phyloP scores from a whole-genome alignment of 1,140 invertebrate species.

The Radopholus similis region DNA sequence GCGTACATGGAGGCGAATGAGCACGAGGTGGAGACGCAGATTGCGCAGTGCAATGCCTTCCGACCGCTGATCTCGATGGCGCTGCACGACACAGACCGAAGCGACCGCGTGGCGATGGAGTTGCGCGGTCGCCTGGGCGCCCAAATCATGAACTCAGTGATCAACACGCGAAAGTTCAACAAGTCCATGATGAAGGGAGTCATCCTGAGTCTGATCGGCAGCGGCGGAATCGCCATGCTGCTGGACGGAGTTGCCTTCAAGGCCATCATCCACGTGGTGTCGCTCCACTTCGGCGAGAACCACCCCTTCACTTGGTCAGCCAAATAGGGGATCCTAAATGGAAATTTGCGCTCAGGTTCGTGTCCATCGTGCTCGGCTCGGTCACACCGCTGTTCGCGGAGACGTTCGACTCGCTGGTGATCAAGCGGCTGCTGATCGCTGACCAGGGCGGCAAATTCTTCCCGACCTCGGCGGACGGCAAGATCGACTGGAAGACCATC shows the following conservation, averaged over 20 bases:
- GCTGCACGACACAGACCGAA: too few relatives aligned
- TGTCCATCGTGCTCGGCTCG: not conserved
- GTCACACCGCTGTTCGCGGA: slow-evolving; percentile 10
- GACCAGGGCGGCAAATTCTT: not conserved
- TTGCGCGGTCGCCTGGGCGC: slow-evolving; percentile 6
- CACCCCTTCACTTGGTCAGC: not conserved
- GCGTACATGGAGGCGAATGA: too few relatives aligned
- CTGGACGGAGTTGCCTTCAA: not conserved
- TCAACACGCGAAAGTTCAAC: not conserved
- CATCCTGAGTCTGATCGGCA: not conserved
- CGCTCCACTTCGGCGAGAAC: not conserved
- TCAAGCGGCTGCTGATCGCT: slow-evolving; percentile 1
- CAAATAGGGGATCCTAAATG: not conserved
- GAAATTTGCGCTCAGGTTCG: not conserved
- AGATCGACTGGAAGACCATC: not conserved
- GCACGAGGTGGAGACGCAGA: too few relatives aligned
- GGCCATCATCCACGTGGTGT: not conserved
- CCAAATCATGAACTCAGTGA: slow-evolving; percentile 11
- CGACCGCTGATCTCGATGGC: too few relatives aligned
- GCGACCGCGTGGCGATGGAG: too few relatives aligned
- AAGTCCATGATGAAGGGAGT: not conserved
- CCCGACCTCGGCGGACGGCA: not conserved
- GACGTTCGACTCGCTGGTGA: slow-evolving; percentile 15
- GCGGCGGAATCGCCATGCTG: not conserved
- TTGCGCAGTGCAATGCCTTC: too few relatives aligned